A percentile compares a stretch with the other conserved stretches of the same genome.
phyloP scores from a whole-genome alignment of 2,888 invertebrate genomes.

The Invenusta paracnida region DNA sequence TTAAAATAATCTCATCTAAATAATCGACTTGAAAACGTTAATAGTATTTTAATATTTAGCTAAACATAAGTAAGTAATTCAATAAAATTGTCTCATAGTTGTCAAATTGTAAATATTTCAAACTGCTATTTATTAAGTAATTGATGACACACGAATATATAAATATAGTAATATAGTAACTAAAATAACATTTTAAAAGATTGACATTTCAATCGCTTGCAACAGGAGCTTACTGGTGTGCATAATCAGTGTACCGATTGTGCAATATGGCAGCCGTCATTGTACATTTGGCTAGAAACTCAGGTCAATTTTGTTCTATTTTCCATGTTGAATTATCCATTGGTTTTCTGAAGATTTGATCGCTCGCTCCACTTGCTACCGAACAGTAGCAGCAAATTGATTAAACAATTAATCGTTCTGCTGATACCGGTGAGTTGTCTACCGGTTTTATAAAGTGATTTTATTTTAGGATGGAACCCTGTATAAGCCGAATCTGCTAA shows the following conservation, averaged over 20 bases:
- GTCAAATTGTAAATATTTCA: too few relatives aligned
- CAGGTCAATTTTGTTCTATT: not conserved
- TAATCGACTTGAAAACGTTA: too few relatives aligned
- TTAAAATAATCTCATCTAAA: too few relatives aligned
- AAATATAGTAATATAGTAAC: too few relatives aligned
- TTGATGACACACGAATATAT: too few relatives aligned
- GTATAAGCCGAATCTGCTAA: not conserved
- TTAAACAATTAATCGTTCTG: not conserved
- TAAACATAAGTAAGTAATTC: too few relatives aligned
- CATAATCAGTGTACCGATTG: not conserved
- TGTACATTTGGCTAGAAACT: not conserved
- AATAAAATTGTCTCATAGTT: too few relatives aligned
- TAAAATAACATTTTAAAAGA: too few relatives aligned
- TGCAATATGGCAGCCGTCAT: not conserved
- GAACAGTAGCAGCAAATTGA: not conserved
- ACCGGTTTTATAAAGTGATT: not conserved
- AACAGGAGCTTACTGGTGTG: not conserved
- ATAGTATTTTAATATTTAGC: too few relatives aligned
- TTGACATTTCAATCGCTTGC: not conserved
- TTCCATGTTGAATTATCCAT: not conserved
- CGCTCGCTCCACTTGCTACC: not conserved
- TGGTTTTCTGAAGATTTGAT: not conserved
- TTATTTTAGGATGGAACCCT: not conserved
- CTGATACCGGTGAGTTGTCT: not conserved
- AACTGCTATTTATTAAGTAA: too few relatives aligned